Evolutionary conservation across 2,797 vertebrate species (phyloP).

Genomic region (Babyrousa celebensis): DNA sequence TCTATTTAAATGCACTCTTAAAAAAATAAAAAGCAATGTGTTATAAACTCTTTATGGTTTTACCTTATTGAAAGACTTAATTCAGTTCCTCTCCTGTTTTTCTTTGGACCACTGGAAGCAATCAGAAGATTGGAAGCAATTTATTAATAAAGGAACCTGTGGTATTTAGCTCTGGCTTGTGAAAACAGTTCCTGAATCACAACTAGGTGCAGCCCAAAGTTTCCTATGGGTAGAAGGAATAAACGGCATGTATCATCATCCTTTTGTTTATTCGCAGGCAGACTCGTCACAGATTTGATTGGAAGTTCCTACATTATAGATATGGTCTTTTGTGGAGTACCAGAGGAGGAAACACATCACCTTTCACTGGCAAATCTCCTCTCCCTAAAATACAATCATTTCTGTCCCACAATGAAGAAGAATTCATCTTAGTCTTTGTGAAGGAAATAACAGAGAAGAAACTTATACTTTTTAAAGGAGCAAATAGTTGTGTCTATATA

Average conservation of each 20-base stretch:
- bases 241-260: slow-evolving; percentile 57
- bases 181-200: slow-evolving; percentile 79
- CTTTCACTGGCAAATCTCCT: background rate
- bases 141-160: slow-evolving; percentile 85
- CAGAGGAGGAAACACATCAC: accelerated
- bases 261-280: slow-evolving; percentile 72
- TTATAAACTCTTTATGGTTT: slow-evolving; percentile 72
- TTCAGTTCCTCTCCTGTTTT: slow-evolving; percentile 78
- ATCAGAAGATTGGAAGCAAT: slow-evolving; percentile 82
- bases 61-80: slow-evolving; percentile 80
- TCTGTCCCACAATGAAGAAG: background rate
- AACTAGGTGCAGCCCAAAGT: slow-evolving; percentile 41
- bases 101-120: slow-evolving; percentile 79
- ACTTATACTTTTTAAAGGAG: background rate
- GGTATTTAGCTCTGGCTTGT: slow-evolving; percentile 77
- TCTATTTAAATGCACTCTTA: slow-evolving; percentile 73
- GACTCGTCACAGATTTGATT: slow-evolving; percentile 32
- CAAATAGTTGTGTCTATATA: background rate
- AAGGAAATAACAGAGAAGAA: background rate
- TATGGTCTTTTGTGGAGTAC: background rate
- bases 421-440: background rate
- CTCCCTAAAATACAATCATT: background rate
- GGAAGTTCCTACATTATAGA: slow-evolving; percentile 5
- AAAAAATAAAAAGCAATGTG: slow-evolving; percentile 77
- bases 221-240: slow-evolving; percentile 75